Conservation (phyloP, 2,113 vertebrate genomes). For the Ia io region DNA sequence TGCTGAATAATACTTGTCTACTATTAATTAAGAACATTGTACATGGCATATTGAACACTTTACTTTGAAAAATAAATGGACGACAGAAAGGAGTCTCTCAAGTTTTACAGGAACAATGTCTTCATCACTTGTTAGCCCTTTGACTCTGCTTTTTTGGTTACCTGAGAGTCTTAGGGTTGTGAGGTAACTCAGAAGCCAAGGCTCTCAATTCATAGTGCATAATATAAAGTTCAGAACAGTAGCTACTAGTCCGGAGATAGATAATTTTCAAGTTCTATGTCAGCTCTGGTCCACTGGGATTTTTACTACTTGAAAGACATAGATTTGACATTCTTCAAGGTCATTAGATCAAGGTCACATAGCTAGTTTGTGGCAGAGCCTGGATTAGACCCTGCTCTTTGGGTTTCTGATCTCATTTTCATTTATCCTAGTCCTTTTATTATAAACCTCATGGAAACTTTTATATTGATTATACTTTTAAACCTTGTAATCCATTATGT, state of each 20-base stretch:
- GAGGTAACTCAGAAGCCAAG: background rate
- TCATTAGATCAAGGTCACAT: background rate
- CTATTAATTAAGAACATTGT: background rate
- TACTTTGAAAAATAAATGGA: background rate
- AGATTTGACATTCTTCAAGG: background rate
- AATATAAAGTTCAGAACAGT: background rate
- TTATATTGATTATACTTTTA: slow-evolving; percentile 22
- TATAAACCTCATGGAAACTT: background rate
- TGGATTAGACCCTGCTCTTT: background rate
- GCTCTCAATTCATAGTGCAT: background rate
- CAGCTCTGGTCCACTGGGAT: background rate
- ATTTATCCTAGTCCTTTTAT: slow-evolving; percentile 27
- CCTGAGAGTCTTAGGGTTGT: background rate
- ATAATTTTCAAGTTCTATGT: background rate
- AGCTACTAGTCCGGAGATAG: background rate
- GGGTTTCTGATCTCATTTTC: slow-evolving; percentile 22
- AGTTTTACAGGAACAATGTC: background rate
- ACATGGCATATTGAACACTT: background rate
- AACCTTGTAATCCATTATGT: slow-evolving; percentile 45
- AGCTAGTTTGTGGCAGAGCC: background rate
- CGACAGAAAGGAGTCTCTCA: background rate
- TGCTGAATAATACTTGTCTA: background rate
- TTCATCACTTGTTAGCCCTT: background rate
- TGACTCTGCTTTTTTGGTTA: background rate
- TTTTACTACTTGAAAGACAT: background rate